Base-by-base conservation (phyloP, 2,888 invertebrate genomes). In the Eulithis testata region DNA sequence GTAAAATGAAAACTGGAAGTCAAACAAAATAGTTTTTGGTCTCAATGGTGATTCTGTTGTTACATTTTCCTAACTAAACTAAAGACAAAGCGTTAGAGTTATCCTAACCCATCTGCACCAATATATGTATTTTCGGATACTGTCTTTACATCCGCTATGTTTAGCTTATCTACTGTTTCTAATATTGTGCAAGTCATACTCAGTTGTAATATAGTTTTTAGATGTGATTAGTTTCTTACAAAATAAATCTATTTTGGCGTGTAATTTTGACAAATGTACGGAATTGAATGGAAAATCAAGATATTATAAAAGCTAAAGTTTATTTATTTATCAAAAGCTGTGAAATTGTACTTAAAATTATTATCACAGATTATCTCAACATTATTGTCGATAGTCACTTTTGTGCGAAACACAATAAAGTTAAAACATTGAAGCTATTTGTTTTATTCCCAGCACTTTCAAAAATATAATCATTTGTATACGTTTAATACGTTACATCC, bases 301-400 rank as follows among this genome's bases (percentile, higher is more conserved):
- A 75, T 62, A 61, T 63, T 21, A 21, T 21, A 1, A 73, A 79
- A 83, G 79, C 75, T 82, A 77, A 82, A 84, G 74, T 84, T 77
- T 88, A 87, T 85, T 88, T 88, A 89, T 86, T 87, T 85, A 84
- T 85, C 78, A 77, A 79, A 89, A 88, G 91, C 91, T 92, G 91
- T 93, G 91, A 89, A 90, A 85, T 77, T 90, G 92, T 92, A 93
- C 92, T 92, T 93, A 93, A 90, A 66, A 86, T 79, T 80, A 76
- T 86, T 83, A 86, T 86, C 86, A 86, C 86, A 83, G 86, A 87
- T 86, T 89, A 89, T 90, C 89, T 90, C 89, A 88, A 85, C 89
- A 84, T 89, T 54, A 85, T 83, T 86, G 83, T 85, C 86, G 81
- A 86, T 88, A 83, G 87, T 88, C 90, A 91, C 90, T 89, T 88